Conservation (phyloP, 2,888 invertebrate genomes). For the Agonopterix alstromeriana region DNA sequence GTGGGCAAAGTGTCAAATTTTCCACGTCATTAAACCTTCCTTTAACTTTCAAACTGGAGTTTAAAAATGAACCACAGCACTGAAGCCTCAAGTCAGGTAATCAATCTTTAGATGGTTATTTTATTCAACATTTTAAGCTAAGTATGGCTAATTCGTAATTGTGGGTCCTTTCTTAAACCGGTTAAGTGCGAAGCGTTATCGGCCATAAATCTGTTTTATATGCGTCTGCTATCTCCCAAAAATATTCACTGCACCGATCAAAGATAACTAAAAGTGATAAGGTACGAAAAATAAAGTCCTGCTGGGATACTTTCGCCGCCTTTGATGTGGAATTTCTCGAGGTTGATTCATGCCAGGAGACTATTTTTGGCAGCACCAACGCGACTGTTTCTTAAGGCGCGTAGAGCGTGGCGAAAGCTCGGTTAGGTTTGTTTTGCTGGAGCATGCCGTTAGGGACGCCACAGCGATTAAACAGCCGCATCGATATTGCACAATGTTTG, state of each 20-base stretch:
- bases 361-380: slow-evolving; percentile 48
- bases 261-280: slow-evolving; percentile 12
- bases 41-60: slow-evolving; percentile 43
- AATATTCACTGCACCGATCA: slow-evolving; percentile 5
- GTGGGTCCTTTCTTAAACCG: slow-evolving; percentile 1
- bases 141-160: slow-evolving; percentile 16
- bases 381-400: slow-evolving; percentile 23
- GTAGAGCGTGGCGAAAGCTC: slow-evolving; percentile 42
- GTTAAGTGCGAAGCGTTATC: background rate
- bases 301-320: slow-evolving; percentile 46
- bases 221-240: slow-evolving; percentile 1
- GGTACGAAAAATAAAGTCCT: slow-evolving; percentile 27
- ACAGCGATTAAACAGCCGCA: slow-evolving; percentile 49
- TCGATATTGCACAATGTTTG: slow-evolving; percentile 67
- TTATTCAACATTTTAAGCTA: slow-evolving; percentile 7
- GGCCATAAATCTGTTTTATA: slow-evolving; percentile 2
- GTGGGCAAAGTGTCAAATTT: slow-evolving; percentile 65
- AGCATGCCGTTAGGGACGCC: slow-evolving; percentile 33
- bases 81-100: slow-evolving; percentile 6
- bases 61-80: slow-evolving; percentile 32
- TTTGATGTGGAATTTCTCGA: slow-evolving; percentile 68
- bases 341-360: slow-evolving; percentile 55
- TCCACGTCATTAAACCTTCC: slow-evolving; percentile 57
- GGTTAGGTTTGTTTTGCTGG: slow-evolving; percentile 48
- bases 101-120: slow-evolving; percentile 21